Evolutionary conservation across 2,113 vertebrate genomes (phyloP), one percentile per base, ranked within the genome.

Genomic region (Hipposideros armiger): DNA sequence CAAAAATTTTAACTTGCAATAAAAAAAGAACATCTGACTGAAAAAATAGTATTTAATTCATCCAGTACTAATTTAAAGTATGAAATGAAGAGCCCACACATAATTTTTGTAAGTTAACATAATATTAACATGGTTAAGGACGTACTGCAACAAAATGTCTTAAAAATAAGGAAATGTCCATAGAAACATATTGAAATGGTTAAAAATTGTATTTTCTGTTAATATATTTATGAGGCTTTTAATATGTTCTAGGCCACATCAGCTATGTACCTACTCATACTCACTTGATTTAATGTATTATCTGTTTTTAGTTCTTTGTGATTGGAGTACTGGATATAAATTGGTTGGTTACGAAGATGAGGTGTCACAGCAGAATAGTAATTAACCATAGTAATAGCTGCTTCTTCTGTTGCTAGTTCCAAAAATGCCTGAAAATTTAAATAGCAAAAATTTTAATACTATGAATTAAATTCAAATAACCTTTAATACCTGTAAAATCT

Each of bases 241-340:
- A 86, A 20, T 40, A 83, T 32, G 2, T 40, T 84, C 32, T 16
- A 54, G 20, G 54, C 8, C 47, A 87, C 70, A 91, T 91, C 88
- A 62, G 11, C 90, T 74, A 70, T 72, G 13, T 77, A 74, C 1
- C 32, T 64, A 90, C 11, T 86, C 52, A 95, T 80, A 95, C 30
- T 97, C 97, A 99, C 99, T 99, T 99, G 99, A 97, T 99, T 99
- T 88, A 99, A 99, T 40, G 99, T 98, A 95, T 99, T 99, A 98
- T 99, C 99, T 17, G 99, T 99, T 98, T 99, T 99, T 10, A 99
- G 98, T 76, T 99, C 99, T 98, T 99, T 99, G 97, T 99, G 99
- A 98, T 99, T 99, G 47, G 99, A 99, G 98, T 99, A 99, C 95
- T 99, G 99, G 97, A 99, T 99, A 90, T 99, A 99, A 95, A 99